Evolutionary conservation across 2,888 invertebrate species (phyloP).

Genomic region (Hirtodrosophila alboralis): DNA sequence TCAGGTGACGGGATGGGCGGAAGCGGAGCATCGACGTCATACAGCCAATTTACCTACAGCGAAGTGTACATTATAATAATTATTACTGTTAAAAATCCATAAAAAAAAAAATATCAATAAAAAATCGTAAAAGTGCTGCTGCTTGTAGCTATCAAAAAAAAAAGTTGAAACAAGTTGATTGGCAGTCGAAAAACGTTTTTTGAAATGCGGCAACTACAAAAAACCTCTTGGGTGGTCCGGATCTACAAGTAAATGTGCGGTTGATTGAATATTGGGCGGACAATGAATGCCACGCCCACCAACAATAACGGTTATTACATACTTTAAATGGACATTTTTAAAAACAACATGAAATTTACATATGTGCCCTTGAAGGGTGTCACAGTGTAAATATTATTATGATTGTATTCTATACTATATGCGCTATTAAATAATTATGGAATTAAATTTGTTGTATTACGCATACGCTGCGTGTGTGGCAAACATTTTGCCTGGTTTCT

Average conservation of each 20-base stretch:
- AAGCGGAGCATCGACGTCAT: constrained; percentile 40
- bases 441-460: constrained; percentile 15
- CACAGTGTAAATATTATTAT: constrained; percentile 47
- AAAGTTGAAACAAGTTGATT: constrained; percentile 53
- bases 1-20: neutral
- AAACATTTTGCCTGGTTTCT: constrained; percentile 1
- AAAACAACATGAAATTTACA: neutral
- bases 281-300: constrained; percentile 3
- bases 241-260: constrained; percentile 38
- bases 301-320: constrained; percentile 4
- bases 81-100: constrained; percentile 77
- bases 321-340: constrained; percentile 4
- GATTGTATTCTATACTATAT: constrained; percentile 37
- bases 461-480: constrained; percentile 26
- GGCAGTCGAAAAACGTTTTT: constrained; percentile 52
- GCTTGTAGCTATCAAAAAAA: constrained; percentile 30
- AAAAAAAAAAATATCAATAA: constrained; percentile 66
- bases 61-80: constrained; percentile 68
- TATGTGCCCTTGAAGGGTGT: constrained; percentile 8
- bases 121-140: constrained; percentile 61
- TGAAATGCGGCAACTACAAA: neutral
- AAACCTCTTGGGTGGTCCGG: constrained; percentile 40
- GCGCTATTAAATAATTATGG: constrained; percentile 50
- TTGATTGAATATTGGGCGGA: constrained; percentile 26
- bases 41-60: constrained; percentile 73